These are phyloP conservation scores for Caerostris extrusa DNA, from an alignment of 1,140 invertebrate genomes.

Conservation along the genomic window DNA sequence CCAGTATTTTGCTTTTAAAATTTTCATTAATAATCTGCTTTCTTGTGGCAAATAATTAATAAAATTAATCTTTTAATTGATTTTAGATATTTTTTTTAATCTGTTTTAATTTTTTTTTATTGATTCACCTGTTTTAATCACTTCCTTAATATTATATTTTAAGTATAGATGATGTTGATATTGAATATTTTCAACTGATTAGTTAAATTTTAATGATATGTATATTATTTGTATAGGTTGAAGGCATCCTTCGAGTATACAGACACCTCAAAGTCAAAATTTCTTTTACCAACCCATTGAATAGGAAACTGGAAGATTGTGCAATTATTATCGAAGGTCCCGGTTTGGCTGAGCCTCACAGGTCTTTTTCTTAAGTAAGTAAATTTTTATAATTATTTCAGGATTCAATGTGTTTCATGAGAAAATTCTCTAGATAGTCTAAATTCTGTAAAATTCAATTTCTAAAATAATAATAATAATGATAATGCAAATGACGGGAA, in stretches of 20 bases:
- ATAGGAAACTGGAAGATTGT: constrained; percentile 88
- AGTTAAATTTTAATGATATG: too few species aligned
- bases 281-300: constrained; percentile 91
- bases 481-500: too few species aligned
- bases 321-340: constrained; percentile 90
- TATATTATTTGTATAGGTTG: constrained; percentile 77
- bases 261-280: constrained; percentile 86
- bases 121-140: too few species aligned
- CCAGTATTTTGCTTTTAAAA: too few species aligned
- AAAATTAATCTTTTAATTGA: too few species aligned
- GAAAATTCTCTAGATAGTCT: background rate
- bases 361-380: constrained; percentile 36
- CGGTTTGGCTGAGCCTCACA: constrained; percentile 86
- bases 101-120: too few species aligned
- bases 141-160: too few species aligned
- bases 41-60: too few species aligned
- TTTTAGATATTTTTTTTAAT: too few species aligned
- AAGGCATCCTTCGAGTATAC: constrained; percentile 85
- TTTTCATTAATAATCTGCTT: too few species aligned
- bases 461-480: background rate
- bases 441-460: background rate
- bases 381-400: background rate
- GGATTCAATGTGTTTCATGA: background rate
- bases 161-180: too few species aligned
- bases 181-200: too few species aligned